phyloP scores from a whole-genome alignment of 2,797 vertebrate species.

The Melanotaenia boesemani region DNA sequence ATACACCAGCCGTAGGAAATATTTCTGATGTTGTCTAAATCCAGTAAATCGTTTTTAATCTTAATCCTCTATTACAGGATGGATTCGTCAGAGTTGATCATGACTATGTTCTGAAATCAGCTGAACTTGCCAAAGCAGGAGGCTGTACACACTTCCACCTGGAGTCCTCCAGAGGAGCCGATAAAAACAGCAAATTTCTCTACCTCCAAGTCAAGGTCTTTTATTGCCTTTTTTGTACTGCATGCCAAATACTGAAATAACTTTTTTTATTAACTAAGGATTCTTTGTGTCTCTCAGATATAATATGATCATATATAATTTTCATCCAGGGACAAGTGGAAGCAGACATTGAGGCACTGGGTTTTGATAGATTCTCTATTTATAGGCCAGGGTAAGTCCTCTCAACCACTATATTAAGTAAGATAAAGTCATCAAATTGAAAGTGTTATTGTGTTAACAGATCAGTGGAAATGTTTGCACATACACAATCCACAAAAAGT shows the following conservation, averaged over 20 bases:
- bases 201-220: constrained; percentile 85
- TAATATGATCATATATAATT: not conserved
- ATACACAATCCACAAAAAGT: too few species aligned
- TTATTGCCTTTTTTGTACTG: not conserved
- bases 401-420: not conserved
- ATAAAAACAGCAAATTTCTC: constrained; percentile 83
- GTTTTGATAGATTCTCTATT: constrained; percentile 83
- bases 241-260: not conserved
- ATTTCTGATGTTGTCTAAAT: not conserved
- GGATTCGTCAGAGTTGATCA: constrained; percentile 91
- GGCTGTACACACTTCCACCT: constrained; percentile 91
- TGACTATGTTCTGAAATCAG: constrained; percentile 91
- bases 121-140: constrained; percentile 89
- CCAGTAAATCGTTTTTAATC: not conserved
- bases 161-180: constrained; percentile 84
- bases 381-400: constrained; percentile 87
- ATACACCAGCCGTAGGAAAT: not conserved
- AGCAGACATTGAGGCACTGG: constrained; percentile 78
- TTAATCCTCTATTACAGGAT: constrained; percentile 75
- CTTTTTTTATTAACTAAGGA: not conserved
- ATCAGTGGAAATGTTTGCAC: constrained; percentile 8
- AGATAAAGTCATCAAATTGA: not conserved
- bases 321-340: constrained; percentile 85
- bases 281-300: too few species aligned
- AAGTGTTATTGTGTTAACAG: not conserved